phyloP scores from a whole-genome alignment of 2,888 invertebrate species.

The Platerodrilus igneus region DNA sequence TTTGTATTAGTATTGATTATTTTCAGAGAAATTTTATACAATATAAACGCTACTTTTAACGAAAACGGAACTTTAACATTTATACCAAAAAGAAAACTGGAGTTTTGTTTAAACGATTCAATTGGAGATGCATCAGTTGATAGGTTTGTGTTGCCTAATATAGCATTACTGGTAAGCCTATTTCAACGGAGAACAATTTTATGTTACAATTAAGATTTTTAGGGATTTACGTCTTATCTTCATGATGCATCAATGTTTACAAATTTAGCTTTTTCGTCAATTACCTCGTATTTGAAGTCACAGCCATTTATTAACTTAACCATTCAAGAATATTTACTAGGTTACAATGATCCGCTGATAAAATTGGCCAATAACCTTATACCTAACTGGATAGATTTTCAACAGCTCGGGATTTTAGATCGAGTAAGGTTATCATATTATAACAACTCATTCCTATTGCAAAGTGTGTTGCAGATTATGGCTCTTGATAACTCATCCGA shows the following conservation, averaged over 20 bases:
- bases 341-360: slow-evolving; percentile 73
- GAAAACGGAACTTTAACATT: slow-evolving; percentile 64
- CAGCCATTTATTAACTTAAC: slow-evolving; percentile 60
- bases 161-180: slow-evolving; percentile 64
- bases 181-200: neutral
- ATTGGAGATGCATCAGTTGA: slow-evolving; percentile 59
- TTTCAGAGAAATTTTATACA: slow-evolving; percentile 63
- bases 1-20: slow-evolving; percentile 2
- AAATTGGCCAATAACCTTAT: slow-evolving; percentile 63
- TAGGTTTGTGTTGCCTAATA: slow-evolving; percentile 61
- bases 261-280: slow-evolving; percentile 57
- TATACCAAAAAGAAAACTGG: slow-evolving; percentile 55
- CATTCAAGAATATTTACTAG: slow-evolving; percentile 73
- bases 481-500: slow-evolving; percentile 59
- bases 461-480: slow-evolving; percentile 49
- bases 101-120: slow-evolving; percentile 62
- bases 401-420: slow-evolving; percentile 76
- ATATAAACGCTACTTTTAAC: slow-evolving; percentile 61
- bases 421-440: slow-evolving; percentile 55
- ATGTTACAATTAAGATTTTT: slow-evolving; percentile 11
- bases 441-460: neutral
- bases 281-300: slow-evolving; percentile 55
- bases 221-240: slow-evolving; percentile 58
- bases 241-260: slow-evolving; percentile 53
- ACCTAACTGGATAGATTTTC: slow-evolving; percentile 74